Base-by-base conservation (phyloP, 2,113 vertebrate genomes). In the Brienomyrus longianalis region DNA sequence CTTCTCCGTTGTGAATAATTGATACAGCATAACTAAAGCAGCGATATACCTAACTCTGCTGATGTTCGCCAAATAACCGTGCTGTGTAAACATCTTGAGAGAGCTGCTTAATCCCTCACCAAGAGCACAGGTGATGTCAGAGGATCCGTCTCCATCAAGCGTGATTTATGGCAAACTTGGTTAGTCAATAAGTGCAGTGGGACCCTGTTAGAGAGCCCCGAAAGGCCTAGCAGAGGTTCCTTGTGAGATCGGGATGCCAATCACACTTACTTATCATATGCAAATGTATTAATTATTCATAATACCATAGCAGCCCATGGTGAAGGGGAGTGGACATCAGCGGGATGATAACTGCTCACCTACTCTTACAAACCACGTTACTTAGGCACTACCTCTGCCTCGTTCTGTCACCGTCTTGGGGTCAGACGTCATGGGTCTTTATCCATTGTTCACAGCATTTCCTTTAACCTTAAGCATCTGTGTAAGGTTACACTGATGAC, bases 251-350 rank as follows among this genome's bases (percentile, higher is more conserved):
- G 35, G 51, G 51, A 87, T 87, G 85, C 31, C 85, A 87, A 87
- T 87, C 85, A 87, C 85, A 87, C 85, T 87, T 87, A 87, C 85
- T 87, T 87, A 87, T 86, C 85, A 52, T 54, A 87, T 87, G 85
- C 51, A 35, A 54, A 87, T 87, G 31, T 56, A 87, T 87, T 43
- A 56, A 87, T 87, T 87, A 87, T 87, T 87, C 51, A 87, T 54
- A 51, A 54, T 56, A 45, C 6, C 83, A 10, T 54, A 54, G 10
- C 51, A 51, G 3, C 51, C 51, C 31, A 54, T 2, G 0, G 45
- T 17, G 3, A 51, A 43, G 74, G 11, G 83, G 48, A 86, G 13
- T 15, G 15, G 11, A 15, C 74, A 39, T 87, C 27, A 7, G 27
- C 19, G 6, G 35, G 35, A 56, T 21, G 31, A 59, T 19, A 87